These are phyloP conservation scores for Megaleporinus macrocephalus DNA, from an alignment of 2,113 vertebrate species.

Conservation along the genomic window DNA sequence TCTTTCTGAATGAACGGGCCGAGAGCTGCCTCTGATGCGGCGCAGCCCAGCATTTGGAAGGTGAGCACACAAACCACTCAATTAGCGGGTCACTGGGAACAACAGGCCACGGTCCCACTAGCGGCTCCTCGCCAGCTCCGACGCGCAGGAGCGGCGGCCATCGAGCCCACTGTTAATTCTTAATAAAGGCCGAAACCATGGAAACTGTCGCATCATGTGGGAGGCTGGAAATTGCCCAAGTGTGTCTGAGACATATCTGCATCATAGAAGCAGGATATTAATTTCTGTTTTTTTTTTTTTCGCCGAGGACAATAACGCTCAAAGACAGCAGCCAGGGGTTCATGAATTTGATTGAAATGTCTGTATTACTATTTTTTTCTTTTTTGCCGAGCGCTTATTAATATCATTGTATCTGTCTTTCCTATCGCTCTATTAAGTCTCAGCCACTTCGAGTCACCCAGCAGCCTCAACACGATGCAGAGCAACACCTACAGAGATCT, in stretches of 20 bases:
- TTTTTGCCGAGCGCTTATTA: background rate
- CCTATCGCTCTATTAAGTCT: background rate
- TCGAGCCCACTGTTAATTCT: conserved; percentile 56
- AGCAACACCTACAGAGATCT: background rate
- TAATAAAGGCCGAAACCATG: conserved; percentile 59
- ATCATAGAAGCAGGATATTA: conserved; percentile 55
- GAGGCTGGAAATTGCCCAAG: conserved; percentile 57
- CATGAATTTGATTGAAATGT: conserved; percentile 39
- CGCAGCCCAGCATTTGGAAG: background rate
- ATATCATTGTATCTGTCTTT: background rate
- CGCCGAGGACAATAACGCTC: background rate
- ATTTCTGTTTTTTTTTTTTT: conserved; percentile 30
- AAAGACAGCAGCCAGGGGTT: background rate
- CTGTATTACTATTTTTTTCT: no score
- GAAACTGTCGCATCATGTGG: conserved; percentile 58
- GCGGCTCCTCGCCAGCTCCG: conserved; percentile 52
- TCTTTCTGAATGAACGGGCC: background rate
- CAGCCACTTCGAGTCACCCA: background rate
- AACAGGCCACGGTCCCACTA: background rate
- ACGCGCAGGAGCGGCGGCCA: conserved; percentile 42
- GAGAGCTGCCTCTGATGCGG: background rate
- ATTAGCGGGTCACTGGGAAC: conserved; percentile 6
- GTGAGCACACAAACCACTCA: conserved; percentile 2
- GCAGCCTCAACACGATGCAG: background rate
- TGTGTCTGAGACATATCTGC: conserved; percentile 46